Evolutionary conservation across 1,140 invertebrate genomes (phyloP).

Genomic region (Holcopasites calliopsidis): DNA sequence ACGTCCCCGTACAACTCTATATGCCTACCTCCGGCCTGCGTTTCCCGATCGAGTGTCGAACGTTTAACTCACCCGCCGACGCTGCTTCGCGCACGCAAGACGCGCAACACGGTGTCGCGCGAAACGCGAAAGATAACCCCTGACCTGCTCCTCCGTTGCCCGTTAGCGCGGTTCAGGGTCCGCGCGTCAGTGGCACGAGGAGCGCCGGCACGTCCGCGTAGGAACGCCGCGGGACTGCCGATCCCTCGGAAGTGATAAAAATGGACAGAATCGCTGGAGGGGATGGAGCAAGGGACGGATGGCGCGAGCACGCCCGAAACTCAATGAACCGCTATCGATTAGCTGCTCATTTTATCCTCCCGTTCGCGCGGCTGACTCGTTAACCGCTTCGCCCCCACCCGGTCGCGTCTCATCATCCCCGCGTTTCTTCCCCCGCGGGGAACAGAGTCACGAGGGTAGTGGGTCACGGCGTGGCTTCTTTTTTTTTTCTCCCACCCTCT

Average conservation of each 20-base stretch:
- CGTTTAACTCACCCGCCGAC: too few species aligned
- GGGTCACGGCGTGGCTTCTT: constrained; percentile 61
- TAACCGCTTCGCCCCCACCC: constrained; percentile 45
- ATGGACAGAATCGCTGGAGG: too few species aligned
- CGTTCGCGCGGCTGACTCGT: constrained; percentile 56
- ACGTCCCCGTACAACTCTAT: too few species aligned
- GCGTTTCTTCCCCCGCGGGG: constrained; percentile 50
- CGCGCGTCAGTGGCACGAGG: constrained; percentile 14
- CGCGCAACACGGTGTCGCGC: background rate
- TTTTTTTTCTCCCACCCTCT: background rate
- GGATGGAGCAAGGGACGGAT: background rate
- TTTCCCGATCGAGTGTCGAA: too few species aligned
- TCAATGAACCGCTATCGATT: constrained; percentile 77
- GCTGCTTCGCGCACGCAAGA: too few species aligned
- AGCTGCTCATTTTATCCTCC: constrained; percentile 73
- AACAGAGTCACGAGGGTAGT: constrained; percentile 75
- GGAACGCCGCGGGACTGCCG: too few species aligned
- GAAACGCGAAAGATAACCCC: constrained; percentile 65
- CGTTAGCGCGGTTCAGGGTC: background rate
- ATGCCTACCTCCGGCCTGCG: too few species aligned
- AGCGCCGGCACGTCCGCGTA: background rate
- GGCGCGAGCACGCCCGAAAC: constrained; percentile 68
- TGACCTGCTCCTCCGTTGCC: constrained; percentile 57
- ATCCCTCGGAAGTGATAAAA: too few species aligned
- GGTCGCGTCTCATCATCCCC: constrained; percentile 18